Conservation (phyloP, 2,113 vertebrate species). For the Eonycteris spelaea region DNA sequence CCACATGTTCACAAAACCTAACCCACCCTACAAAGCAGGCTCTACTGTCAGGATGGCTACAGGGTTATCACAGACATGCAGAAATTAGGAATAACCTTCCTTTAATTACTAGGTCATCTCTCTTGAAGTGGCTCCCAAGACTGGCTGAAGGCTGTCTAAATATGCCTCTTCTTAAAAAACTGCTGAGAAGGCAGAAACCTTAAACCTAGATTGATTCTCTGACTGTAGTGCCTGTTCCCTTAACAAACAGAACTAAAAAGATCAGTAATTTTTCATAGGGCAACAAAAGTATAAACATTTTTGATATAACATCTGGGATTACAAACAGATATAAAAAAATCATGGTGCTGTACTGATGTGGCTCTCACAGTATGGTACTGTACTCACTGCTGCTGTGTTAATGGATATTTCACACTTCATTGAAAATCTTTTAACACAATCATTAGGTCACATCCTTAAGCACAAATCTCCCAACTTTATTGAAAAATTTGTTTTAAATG, state of each 20-base stretch:
- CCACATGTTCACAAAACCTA: background rate
- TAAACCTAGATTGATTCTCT: constrained; percentile 33
- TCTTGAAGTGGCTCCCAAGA: background rate
- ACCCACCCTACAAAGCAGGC: background rate
- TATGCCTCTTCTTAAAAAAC: background rate
- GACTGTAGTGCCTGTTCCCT: background rate
- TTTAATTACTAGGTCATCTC: background rate
- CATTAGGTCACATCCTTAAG: background rate
- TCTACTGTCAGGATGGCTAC: background rate
- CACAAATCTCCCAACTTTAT: background rate
- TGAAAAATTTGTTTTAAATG: background rate
- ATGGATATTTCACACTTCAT: background rate
- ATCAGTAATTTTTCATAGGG: background rate
- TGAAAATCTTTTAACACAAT: background rate
- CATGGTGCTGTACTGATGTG: background rate
- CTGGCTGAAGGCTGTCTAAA: background rate
- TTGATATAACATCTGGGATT: background rate
- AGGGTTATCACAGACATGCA: background rate
- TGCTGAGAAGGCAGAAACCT: constrained; percentile 37
- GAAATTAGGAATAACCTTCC: background rate
- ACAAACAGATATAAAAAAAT: background rate
- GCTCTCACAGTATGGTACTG: background rate
- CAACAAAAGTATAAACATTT: constrained; percentile 5
- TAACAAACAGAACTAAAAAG: background rate
- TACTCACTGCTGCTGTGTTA: too few relatives aligned